These are phyloP conservation scores for Coracias cyanogaster DNA, from an alignment of 2,797 vertebrate species.

Conservation along the genomic window DNA sequence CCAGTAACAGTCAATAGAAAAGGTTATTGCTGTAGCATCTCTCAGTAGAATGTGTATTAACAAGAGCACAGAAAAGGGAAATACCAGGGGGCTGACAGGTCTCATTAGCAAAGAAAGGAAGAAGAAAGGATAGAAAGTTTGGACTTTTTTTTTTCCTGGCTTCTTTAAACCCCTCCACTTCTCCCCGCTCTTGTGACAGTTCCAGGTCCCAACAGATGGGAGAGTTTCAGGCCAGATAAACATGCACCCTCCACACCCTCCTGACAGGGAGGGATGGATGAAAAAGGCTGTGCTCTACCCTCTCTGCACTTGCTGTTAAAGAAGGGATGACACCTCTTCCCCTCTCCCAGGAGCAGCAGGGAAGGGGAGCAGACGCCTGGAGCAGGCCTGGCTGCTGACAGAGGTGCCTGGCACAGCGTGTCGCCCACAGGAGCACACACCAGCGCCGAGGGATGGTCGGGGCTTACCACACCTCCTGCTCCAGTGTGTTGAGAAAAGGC, in stretches of 20 bases:
- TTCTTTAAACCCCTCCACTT: background rate
- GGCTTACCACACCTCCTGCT: slow-evolving; percentile 27
- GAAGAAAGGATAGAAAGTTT: background rate
- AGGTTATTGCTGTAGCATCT: slow-evolving; percentile 82
- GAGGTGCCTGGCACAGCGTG: background rate
- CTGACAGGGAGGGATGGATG: background rate
- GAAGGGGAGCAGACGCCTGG: background rate
- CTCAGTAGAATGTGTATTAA: slow-evolving; percentile 66
- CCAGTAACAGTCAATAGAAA: slow-evolving; percentile 74
- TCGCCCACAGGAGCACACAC: background rate
- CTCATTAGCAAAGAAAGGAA: slow-evolving; percentile 23
- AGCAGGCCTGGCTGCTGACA: background rate
- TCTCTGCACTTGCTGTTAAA: background rate
- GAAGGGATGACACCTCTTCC: background rate
- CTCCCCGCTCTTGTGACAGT: background rate
- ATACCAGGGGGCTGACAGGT: background rate
- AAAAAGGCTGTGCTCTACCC: background rate
- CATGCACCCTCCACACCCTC: background rate
- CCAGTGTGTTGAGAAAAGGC: slow-evolving; percentile 32
- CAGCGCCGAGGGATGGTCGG: background rate
- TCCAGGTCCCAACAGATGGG: background rate
- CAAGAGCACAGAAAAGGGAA: slow-evolving; percentile 19
- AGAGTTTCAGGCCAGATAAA: background rate
- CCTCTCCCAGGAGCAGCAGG: background rate
- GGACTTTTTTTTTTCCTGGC: background rate